Percentiles rank a stretch among this genome's conserved stretches.
Evolutionary conservation across 2,113 vertebrate genomes (phyloP).

Genomic region (Catagonus wagneri): DNA sequence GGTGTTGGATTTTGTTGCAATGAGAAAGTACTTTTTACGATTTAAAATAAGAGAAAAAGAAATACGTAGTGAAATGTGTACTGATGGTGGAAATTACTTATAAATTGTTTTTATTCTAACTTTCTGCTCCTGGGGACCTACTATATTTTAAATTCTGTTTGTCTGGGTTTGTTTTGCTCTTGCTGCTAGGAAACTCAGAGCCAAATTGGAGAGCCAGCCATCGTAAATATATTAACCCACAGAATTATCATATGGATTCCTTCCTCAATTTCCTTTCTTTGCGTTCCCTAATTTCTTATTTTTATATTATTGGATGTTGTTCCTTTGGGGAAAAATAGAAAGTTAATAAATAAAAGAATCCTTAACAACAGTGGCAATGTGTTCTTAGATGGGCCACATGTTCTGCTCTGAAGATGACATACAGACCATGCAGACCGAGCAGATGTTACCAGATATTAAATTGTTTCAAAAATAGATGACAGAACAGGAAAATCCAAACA

Average conservation of each 20-base stretch:
- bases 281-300: constrained; percentile 43
- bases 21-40: background rate
- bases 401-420: background rate
- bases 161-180: background rate
- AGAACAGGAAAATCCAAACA: constrained; percentile 37
- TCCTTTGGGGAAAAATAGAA: constrained; percentile 56
- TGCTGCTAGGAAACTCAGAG: constrained; percentile 23
- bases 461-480: constrained; percentile 62
- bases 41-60: background rate
- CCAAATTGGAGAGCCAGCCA: background rate
- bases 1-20: background rate
- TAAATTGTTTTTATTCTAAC: background rate
- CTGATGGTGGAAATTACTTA: background rate
- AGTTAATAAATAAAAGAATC: constrained; percentile 34
- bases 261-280: background rate
- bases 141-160: background rate
- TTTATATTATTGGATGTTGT: constrained; percentile 57
- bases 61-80: background rate
- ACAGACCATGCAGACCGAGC: background rate
- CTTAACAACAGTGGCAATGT: background rate
- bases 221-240: background rate
- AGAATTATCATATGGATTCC: background rate
- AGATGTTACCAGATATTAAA: constrained; percentile 72
- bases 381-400: background rate
- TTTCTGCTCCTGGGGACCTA: background rate